phyloP scores from a whole-genome alignment of 1,140 invertebrate genomes.

The Brachionus rubens region DNA sequence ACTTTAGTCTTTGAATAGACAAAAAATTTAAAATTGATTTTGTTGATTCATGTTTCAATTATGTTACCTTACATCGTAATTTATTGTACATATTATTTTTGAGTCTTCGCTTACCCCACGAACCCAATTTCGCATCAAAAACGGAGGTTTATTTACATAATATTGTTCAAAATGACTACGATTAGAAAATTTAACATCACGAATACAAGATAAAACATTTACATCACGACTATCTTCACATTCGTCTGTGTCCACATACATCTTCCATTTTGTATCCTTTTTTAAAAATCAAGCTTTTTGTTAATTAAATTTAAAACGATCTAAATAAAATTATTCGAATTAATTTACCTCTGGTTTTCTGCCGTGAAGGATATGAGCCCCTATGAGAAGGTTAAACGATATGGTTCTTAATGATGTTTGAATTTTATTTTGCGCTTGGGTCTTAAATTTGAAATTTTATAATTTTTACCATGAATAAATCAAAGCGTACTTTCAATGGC shows the following conservation, averaged over 20 bases:
- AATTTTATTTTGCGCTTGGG: conserved; percentile 2
- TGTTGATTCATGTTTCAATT: not conserved
- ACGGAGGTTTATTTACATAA: conserved; percentile 48
- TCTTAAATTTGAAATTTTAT: not conserved
- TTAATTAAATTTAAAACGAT: not conserved
- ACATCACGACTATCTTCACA: conserved; percentile 49
- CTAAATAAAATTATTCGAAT: not conserved
- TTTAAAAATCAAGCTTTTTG: not conserved
- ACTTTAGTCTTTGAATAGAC: not conserved
- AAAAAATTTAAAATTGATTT: not conserved
- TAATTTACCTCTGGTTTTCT: not conserved
- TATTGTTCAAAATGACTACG: conserved; percentile 46
- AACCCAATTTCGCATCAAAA: conserved; percentile 50
- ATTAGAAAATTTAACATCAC: conserved; percentile 49
- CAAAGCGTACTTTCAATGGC: conserved; percentile 48
- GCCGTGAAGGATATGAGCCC: conserved; percentile 2
- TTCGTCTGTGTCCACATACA: conserved; percentile 51
- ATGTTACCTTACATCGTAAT: conserved; percentile 48
- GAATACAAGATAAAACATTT: conserved; percentile 48
- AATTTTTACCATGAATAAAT: not conserved
- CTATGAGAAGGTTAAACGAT: conserved; percentile 12
- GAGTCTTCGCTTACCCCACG: conserved; percentile 48
- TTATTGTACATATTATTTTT: conserved; percentile 49
- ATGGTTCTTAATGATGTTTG: not conserved
- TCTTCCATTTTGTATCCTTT: conserved; percentile 50